These are phyloP conservation scores for Sebastes cheni DNA, from an alignment of 2,797 vertebrate genomes.

Conservation along the genomic window DNA sequence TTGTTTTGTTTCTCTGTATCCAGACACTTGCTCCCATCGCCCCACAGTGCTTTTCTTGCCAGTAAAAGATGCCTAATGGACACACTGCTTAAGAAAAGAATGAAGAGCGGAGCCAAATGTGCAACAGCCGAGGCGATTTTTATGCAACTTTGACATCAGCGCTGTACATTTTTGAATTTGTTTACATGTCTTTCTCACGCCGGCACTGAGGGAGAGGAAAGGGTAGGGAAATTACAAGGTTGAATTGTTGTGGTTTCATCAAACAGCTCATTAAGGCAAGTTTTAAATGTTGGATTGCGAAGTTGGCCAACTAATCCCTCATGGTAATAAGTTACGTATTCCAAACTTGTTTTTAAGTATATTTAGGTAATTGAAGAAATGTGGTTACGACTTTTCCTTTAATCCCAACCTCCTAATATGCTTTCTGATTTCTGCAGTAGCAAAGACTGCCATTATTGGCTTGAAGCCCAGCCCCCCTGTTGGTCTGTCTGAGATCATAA, in stretches of 20 bases:
- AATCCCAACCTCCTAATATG: neutral
- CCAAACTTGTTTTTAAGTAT: neutral
- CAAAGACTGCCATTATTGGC: neutral
- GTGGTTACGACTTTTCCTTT: neutral
- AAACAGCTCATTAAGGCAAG: neutral
- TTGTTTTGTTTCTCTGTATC: neutral
- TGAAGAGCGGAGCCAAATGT: neutral
- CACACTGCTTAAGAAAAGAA: slow-evolving; percentile 1
- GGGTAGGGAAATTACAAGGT: neutral
- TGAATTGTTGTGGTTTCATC: neutral
- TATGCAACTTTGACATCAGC: neutral
- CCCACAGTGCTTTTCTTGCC: neutral
- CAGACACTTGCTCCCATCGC: neutral
- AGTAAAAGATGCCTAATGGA: slow-evolving; percentile 10
- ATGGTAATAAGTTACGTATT: neutral
- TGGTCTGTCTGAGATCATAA: neutral
- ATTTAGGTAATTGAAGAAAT: neutral
- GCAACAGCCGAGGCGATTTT: neutral
- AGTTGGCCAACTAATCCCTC: neutral
- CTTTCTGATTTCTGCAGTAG: neutral
- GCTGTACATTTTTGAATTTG: neutral
- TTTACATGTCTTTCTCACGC: neutral
- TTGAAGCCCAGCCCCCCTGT: neutral
- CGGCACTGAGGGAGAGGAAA: neutral
- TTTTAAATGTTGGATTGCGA: neutral